Percentiles rank a stretch among this genome's conserved stretches.
Conservation (phyloP, 35 echinoderm and acorn worm species). For the Lytechinus variegatus region DNA sequence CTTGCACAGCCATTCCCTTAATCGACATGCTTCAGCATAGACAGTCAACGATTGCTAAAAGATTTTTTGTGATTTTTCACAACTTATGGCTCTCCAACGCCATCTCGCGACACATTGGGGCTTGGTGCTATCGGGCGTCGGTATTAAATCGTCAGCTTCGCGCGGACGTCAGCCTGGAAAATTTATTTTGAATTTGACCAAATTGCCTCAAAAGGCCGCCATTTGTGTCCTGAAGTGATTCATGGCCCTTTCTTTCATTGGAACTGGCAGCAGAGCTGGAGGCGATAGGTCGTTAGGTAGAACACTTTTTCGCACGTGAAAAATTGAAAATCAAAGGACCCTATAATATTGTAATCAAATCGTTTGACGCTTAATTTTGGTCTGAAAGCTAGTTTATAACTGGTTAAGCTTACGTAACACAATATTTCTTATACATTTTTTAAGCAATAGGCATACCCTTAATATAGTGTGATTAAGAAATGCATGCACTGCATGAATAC, state of each 20-base stretch:
- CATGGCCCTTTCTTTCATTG: constrained; percentile 19
- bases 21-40: background rate
- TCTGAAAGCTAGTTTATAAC: background rate
- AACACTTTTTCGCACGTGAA: constrained; percentile 33
- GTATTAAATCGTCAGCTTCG: constrained; percentile 55
- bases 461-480: background rate
- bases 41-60: background rate
- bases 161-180: constrained; percentile 46
- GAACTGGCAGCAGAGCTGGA: constrained; percentile 18
- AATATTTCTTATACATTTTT: background rate
- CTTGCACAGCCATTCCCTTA: background rate
- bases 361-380: background rate
- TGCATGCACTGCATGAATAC: background rate
- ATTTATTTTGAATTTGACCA: constrained; percentile 49
- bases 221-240: constrained; percentile 45
- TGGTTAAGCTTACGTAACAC: background rate
- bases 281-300: constrained; percentile 39
- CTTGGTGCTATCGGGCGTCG: constrained; percentile 15
- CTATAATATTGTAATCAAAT: background rate
- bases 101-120: constrained; percentile 21
- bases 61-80: background rate
- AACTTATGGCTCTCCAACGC: background rate
- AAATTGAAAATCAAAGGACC: constrained; percentile 24
- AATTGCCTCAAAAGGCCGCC: constrained; percentile 54
- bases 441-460: background rate